These are phyloP conservation scores for Oligia latruncula DNA, from an alignment of 2,888 invertebrate species.

Conservation along the genomic window DNA sequence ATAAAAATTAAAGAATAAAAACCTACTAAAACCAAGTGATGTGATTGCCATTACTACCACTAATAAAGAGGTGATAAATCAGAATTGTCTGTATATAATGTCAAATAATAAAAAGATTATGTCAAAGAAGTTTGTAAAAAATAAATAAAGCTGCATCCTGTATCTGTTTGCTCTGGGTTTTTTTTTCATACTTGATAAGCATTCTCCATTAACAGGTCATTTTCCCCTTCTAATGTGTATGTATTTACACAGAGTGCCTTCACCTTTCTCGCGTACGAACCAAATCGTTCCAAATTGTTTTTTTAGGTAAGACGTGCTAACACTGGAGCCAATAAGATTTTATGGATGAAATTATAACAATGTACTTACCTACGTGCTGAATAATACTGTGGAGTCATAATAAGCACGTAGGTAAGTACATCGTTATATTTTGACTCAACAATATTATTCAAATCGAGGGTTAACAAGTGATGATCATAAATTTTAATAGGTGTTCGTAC, in stretches of 20 bases:
- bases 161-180: too few relatives aligned
- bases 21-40: too few relatives aligned
- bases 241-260: slow-evolving; percentile 38
- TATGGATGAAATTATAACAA: slow-evolving; percentile 31
- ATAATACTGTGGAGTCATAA: too few relatives aligned
- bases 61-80: too few relatives aligned
- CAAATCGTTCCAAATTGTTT: slow-evolving; percentile 21
- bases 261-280: slow-evolving; percentile 20
- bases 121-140: too few relatives aligned
- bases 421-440: slow-evolving; percentile 8
- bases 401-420: too few relatives aligned
- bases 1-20: too few relatives aligned
- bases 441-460: slow-evolving; percentile 33
- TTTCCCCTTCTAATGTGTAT: slow-evolving; percentile 22
- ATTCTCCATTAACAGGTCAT: slow-evolving; percentile 16
- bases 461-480: slow-evolving; percentile 14
- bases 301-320: slow-evolving; percentile 25
- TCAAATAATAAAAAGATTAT: too few relatives aligned
- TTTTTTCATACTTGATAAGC: too few relatives aligned
- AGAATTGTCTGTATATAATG: too few relatives aligned
- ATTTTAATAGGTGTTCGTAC: slow-evolving; percentile 37
- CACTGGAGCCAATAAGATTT: slow-evolving; percentile 6
- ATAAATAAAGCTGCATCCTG: too few relatives aligned
- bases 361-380: slow-evolving; percentile 6
- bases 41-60: too few relatives aligned